Evolutionary conservation across 2,113 vertebrate species (phyloP).

Genomic region (Syngnathus floridae): DNA sequence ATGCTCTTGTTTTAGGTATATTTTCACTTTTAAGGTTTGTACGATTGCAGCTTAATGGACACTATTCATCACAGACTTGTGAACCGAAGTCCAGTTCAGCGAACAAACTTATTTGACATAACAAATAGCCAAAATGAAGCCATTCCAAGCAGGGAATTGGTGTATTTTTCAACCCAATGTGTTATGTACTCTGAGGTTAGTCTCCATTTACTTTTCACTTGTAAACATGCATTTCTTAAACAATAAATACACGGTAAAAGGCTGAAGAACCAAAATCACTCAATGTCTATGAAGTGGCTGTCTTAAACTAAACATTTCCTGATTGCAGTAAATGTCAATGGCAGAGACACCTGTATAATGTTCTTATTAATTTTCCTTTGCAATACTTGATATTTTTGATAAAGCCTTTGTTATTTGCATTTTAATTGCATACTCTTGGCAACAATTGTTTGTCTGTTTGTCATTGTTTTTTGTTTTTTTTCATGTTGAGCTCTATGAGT

Average conservation of each 20-base stretch:
- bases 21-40: slow-evolving; percentile 73
- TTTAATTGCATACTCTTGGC: not conserved
- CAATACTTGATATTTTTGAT: not conserved
- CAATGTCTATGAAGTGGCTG: not conserved
- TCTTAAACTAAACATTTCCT: not conserved
- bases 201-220: slow-evolving; percentile 16
- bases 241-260: not conserved
- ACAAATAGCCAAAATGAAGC: slow-evolving; percentile 70
- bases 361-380: not conserved
- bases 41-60: slow-evolving; percentile 71
- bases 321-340: not conserved
- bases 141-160: slow-evolving; percentile 56
- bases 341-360: not conserved
- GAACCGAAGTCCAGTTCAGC: slow-evolving; percentile 66
- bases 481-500: not conserved
- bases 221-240: not conserved
- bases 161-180: slow-evolving; percentile 63
- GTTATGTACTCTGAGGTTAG: slow-evolving; percentile 7
- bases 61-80: slow-evolving; percentile 69
- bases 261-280: not conserved
- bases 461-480: not conserved
- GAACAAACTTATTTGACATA: slow-evolving; percentile 67
- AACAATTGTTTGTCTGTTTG: not conserved
- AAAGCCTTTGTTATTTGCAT: not conserved
- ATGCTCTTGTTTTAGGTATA: slow-evolving; percentile 75